These are phyloP conservation scores for Cettia cetti DNA, from an alignment of 2,113 vertebrate genomes.

Conservation along the genomic window DNA sequence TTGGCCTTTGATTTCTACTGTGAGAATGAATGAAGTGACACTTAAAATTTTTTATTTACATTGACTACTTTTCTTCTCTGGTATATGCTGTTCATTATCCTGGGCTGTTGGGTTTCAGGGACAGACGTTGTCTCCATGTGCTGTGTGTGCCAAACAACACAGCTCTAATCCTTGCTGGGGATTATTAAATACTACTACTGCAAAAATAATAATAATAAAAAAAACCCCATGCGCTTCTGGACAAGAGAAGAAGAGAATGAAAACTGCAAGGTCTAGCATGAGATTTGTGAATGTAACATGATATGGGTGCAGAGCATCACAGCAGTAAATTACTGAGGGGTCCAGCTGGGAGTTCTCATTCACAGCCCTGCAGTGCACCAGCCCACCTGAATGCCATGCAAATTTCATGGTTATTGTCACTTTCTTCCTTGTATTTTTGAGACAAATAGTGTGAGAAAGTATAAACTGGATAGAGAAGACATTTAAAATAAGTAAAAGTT, in stretches of 20 bases:
- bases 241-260: background rate
- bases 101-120: background rate
- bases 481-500: background rate
- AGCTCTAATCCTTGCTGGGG: background rate
- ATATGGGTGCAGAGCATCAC: background rate
- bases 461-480: background rate
- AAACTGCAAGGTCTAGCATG: background rate
- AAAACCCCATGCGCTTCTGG: background rate
- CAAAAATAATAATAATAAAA: no score
- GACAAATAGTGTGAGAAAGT: background rate
- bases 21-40: background rate
- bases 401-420: background rate
- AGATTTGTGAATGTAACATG: background rate
- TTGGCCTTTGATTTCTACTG: background rate
- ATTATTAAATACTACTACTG: background rate
- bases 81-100: background rate
- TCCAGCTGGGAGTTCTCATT: background rate
- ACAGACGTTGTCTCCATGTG: background rate
- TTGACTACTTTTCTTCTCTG: background rate
- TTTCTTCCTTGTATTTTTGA: background rate
- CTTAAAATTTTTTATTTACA: background rate
- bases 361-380: background rate
- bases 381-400: background rate
- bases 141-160: background rate
- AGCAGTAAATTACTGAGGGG: background rate